phyloP scores from a whole-genome alignment of 1,140 invertebrate species.

The Drosophila nigrodunni region DNA sequence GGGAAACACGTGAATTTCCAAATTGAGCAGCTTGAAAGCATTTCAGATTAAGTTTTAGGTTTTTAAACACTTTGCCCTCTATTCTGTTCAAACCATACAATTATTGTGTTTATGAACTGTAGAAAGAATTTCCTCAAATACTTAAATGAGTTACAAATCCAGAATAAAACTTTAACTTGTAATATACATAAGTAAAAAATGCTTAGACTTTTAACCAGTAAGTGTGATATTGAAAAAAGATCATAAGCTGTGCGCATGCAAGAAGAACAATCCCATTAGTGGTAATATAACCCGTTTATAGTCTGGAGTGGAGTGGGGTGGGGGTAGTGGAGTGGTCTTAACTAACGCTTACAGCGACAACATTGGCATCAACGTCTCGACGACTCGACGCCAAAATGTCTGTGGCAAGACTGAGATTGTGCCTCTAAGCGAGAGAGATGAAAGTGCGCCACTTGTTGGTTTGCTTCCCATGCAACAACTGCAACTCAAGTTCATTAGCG shows the following conservation, averaged over 20 bases:
- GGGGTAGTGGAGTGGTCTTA: slow-evolving; percentile 12
- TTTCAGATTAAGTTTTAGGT: slow-evolving; percentile 3
- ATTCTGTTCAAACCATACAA: slow-evolving; percentile 2
- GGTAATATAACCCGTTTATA: slow-evolving; percentile 24
- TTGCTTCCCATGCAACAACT: slow-evolving; percentile 47
- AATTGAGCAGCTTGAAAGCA: not conserved
- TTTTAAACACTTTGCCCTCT: not conserved
- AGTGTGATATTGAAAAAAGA: slow-evolving; percentile 19
- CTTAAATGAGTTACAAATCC: not conserved
- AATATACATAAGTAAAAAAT: too few relatives aligned
- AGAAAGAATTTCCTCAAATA: not conserved
- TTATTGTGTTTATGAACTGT: slow-evolving; percentile 7
- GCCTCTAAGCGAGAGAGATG: slow-evolving; percentile 39
- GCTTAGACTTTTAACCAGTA: not conserved
- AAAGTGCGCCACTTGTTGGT: slow-evolving; percentile 49
- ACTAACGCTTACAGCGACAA: slow-evolving; percentile 29
- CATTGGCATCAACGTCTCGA: slow-evolving; percentile 2
- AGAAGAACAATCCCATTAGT: slow-evolving; percentile 33
- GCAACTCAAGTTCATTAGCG: slow-evolving; percentile 52
- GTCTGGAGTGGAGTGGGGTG: not conserved
- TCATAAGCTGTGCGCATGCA: slow-evolving; percentile 13
- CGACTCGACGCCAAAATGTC: slow-evolving; percentile 44
- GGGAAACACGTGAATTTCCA: not conserved
- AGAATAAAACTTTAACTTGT: too few relatives aligned
- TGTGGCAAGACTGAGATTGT: slow-evolving; percentile 26